These are phyloP conservation scores for Caenorhabditis auriculariae DNA, from an alignment of 2,888 invertebrate genomes.

Conservation along the genomic window DNA sequence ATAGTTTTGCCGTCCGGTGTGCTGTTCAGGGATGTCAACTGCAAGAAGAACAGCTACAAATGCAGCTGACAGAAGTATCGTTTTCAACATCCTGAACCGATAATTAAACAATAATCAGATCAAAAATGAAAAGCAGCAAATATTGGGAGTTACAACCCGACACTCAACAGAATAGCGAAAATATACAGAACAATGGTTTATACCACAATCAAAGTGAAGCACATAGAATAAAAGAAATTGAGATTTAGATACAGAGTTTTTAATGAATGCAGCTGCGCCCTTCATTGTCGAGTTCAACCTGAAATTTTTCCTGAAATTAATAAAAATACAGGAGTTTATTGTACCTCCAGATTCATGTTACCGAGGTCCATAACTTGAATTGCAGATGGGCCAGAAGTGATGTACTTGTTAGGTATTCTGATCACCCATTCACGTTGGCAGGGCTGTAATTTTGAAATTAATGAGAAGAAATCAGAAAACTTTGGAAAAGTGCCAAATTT, in stretches of 20 bases:
- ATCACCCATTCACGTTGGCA: conserved; percentile 62
- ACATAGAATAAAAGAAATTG: no score
- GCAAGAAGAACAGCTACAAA: conserved; percentile 1
- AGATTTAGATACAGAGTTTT: no score
- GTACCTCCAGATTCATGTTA: conserved; percentile 53
- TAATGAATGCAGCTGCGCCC: conserved; percentile 45
- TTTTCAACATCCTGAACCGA: neutral
- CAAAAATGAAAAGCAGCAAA: no score
- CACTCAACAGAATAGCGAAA: no score
- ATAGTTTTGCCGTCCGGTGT: conserved; percentile 48
- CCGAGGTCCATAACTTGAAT: conserved; percentile 45
- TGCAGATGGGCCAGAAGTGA: conserved; percentile 38
- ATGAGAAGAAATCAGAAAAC: no score
- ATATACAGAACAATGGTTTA: no score
- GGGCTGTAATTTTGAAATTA: conserved; percentile 31
- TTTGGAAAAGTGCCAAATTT: no score
- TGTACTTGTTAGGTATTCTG: conserved; percentile 59
- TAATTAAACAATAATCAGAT: no score
- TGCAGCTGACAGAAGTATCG: neutral
- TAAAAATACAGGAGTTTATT: neutral
- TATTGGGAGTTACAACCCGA: no score
- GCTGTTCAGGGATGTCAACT: conserved; percentile 22
- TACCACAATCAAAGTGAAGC: no score
- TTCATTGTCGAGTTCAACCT: conserved; percentile 56
- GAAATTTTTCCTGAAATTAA: conserved; percentile 2